Conservation (phyloP, 1,140 invertebrate genomes). For the Papilio xuthus region DNA sequence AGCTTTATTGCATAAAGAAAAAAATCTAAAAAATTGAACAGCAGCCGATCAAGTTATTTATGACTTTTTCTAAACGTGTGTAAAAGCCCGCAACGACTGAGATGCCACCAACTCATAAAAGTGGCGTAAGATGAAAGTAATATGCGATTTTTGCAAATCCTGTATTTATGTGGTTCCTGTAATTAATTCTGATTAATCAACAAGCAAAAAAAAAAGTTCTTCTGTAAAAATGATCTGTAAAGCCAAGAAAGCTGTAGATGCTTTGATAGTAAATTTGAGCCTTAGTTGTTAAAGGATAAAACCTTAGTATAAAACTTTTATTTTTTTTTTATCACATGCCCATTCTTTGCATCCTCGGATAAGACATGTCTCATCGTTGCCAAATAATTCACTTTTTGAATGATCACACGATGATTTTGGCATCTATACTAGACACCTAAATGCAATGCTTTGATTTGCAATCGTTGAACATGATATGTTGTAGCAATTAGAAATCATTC, state of each 20-base stretch:
- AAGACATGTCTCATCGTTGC: constrained; percentile 8
- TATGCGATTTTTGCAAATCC: not conserved
- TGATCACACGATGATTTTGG: constrained; percentile 28
- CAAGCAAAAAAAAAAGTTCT: too few species aligned
- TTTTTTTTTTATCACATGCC: not conserved
- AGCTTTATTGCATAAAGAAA: constrained; percentile 8
- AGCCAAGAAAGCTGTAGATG: too few species aligned
- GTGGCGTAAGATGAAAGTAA: not conserved
- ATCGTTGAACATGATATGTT: constrained; percentile 6
- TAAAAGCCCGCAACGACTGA: not conserved
- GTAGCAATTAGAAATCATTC: constrained; percentile 16
- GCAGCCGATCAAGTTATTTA: constrained; percentile 7
- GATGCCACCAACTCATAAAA: not conserved
- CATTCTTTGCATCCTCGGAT: not conserved
- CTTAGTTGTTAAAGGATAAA: not conserved
- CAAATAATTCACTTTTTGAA: constrained; percentile 34
- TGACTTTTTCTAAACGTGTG: not conserved
- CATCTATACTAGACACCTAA: constrained; percentile 30
- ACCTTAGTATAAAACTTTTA: not conserved
- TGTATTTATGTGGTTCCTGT: too few species aligned
- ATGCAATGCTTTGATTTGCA: constrained; percentile 35
- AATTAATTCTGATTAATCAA: too few species aligned
- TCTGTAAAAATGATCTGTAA: too few species aligned
- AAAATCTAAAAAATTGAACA: not conserved
- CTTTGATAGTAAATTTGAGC: too few species aligned